Base-by-base conservation (phyloP, 1,140 invertebrate genomes). In the Apis florea region DNA sequence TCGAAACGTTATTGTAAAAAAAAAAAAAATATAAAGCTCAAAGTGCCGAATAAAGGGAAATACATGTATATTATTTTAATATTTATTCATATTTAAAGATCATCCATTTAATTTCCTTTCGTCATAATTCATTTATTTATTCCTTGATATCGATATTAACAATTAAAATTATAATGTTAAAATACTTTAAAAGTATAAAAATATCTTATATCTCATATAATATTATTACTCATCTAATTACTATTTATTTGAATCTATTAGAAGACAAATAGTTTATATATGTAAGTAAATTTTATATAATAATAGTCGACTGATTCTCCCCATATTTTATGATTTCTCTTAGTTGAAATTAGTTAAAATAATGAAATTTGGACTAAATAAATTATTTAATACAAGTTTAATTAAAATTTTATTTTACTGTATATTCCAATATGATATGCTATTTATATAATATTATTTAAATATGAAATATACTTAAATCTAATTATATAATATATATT, bases 11-110 rank as follows among this genome's bases (percentile, higher is more conserved):
- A 47, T 47, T 85, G 85, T 86, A 40, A 40, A 40, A 40, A 40
- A 31, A 31, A 86, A 86, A 61, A 82, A 54, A 79, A 64, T 26
- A 49, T 51, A 73, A 84, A 83, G 85, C 85, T 86, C 81, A 83
- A 89, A 81, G 74, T 83, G 80, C 85, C 87, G 75, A 82, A 86
- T 85, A 85, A 88, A 86, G 24, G 53, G 83, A 31, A 82, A 68
- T 66, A 81, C 31, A 83, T 9, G 69, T 71, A 11, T 40, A 17
- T 40, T n/a, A 49, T 31, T 66, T 54, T 53, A 73, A 59, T 19
- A 72, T 81, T 77, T 83, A 79, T 83, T 78, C 10, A 69, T n/a
- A 64, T 12, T 67, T 2, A 2, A 69, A n/a, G 0, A 68, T 47
- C 24, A 49, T 67, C 21, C 9, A 75, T 40, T 66, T n/a, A 5